A percentile compares a stretch with the other conserved stretches of the same genome.
phyloP scores from a whole-genome alignment of 53 echinoderm and acorn worm genomes.

The Apostichopus leukothele region DNA sequence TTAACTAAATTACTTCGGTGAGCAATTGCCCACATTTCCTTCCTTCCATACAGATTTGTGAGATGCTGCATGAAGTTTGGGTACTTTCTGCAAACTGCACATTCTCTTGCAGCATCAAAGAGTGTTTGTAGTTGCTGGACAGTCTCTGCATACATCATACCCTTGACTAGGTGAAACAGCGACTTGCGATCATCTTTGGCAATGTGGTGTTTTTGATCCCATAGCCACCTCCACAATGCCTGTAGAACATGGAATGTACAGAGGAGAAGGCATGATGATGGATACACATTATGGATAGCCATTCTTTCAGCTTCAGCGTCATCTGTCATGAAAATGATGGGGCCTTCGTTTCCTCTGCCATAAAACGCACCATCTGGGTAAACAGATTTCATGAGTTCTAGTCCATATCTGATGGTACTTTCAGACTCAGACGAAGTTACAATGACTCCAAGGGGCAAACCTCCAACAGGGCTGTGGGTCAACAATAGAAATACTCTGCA shows the following conservation, averaged over 20 bases:
- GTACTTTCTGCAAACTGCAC: background rate
- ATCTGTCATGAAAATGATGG: conserved; percentile 43
- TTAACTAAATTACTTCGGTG: background rate
- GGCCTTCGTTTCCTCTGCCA: conserved; percentile 46
- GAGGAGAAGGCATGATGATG: background rate
- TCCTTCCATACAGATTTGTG: background rate
- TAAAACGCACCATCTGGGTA: conserved; percentile 36
- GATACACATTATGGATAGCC: conserved; percentile 9
- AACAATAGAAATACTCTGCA: conserved; percentile 28
- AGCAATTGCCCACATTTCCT: background rate
- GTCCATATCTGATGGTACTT: conserved; percentile 18
- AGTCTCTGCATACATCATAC: no score
- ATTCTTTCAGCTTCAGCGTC: conserved; percentile 13
- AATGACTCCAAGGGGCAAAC: conserved; percentile 50
- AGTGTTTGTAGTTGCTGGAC: background rate
- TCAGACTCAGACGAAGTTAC: conserved; percentile 48
- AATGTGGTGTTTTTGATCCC: no score
- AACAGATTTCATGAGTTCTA: conserved; percentile 17
- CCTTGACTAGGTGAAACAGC: no score
- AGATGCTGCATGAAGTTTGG: conserved; percentile 24
- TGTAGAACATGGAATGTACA: conserved; percentile 33
- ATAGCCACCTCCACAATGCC: no score
- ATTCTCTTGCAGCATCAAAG: background rate
- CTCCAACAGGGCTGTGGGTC: conserved; percentile 34
- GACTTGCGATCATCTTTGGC: no score